Conservation (phyloP, 2,797 vertebrate genomes). For the Chaetodon trifasciatus region DNA sequence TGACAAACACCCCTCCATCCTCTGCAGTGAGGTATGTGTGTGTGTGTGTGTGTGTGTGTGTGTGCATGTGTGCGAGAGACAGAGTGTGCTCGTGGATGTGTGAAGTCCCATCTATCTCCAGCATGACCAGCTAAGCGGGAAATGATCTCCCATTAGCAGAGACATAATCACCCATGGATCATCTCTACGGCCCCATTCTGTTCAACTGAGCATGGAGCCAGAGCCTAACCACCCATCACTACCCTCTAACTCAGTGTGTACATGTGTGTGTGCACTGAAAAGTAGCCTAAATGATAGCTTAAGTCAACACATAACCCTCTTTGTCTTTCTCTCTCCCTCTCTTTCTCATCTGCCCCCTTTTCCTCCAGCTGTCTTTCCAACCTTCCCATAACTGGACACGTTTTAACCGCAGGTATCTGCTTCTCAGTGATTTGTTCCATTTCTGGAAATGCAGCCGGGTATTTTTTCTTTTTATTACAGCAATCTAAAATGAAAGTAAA, state of each 20-base stretch:
- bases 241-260: constrained; percentile 68
- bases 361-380: constrained; percentile 25
- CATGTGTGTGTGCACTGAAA: constrained; percentile 31
- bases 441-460: constrained; percentile 10
- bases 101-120: constrained; percentile 83
- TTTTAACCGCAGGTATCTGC: constrained; percentile 41
- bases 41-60: constrained; percentile 15
- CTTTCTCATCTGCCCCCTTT: constrained; percentile 28
- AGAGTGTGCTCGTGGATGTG: constrained; percentile 57
- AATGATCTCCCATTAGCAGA: constrained; percentile 87
- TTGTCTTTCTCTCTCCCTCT: constrained; percentile 42
- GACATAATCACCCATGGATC: constrained; percentile 89
- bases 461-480: constrained; percentile 36
- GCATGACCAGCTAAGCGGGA: constrained; percentile 86
- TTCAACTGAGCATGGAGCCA: constrained; percentile 84
- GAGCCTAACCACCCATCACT: constrained; percentile 80
- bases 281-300: constrained; percentile 69
- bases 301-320: constrained; percentile 71
- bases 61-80: constrained; percentile 44
- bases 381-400: constrained; percentile 22
- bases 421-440: constrained; percentile 43
- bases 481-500: constrained; percentile 49
- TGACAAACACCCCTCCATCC: constrained; percentile 75
- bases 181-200: constrained; percentile 88
- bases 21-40: constrained; percentile 28